Evolutionary conservation across 2,888 invertebrate species (phyloP).

Genomic region (Calephelis perditalis): DNA sequence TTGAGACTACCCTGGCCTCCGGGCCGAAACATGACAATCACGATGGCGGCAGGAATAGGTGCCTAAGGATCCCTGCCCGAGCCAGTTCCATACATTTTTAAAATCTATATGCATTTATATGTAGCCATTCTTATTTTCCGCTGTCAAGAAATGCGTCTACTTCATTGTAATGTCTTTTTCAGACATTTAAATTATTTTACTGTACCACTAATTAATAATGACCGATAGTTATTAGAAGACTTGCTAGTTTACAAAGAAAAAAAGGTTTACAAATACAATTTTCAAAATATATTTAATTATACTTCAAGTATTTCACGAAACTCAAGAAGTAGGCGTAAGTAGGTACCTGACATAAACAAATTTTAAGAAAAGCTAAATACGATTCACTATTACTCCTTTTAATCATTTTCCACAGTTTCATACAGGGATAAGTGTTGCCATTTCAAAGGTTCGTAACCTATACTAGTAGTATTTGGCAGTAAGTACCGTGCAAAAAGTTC

Average conservation of each 20-base stretch:
- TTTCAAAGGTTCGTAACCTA: conserved; percentile 92
- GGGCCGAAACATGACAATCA: too few species aligned
- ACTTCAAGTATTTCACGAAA: too few species aligned
- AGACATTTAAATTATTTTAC: too few species aligned
- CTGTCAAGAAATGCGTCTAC: background rate
- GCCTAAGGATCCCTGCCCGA: too few species aligned
- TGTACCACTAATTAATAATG: too few species aligned
- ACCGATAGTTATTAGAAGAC: too few species aligned
- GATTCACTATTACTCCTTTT: background rate
- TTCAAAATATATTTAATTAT: too few species aligned
- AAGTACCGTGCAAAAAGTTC: conserved; percentile 96
- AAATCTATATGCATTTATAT: too few species aligned
- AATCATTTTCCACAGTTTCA: conserved; percentile 32
- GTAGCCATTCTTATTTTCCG: background rate
- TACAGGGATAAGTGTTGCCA: conserved; percentile 84
- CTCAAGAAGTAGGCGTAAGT: background rate
- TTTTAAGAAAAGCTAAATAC: background rate
- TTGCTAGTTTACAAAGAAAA: background rate
- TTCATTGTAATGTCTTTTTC: background rate
- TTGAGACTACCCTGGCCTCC: too few species aligned
- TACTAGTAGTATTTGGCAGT: conserved; percentile 89
- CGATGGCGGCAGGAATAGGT: too few species aligned
- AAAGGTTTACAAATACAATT: background rate
- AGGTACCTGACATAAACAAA: background rate
- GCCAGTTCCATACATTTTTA: too few species aligned